Percentiles rank a stretch among this genome's conserved stretches.
These are phyloP conservation scores for Ormyrus labotus DNA, from an alignment of 2,888 invertebrate genomes.

Conservation along the genomic window DNA sequence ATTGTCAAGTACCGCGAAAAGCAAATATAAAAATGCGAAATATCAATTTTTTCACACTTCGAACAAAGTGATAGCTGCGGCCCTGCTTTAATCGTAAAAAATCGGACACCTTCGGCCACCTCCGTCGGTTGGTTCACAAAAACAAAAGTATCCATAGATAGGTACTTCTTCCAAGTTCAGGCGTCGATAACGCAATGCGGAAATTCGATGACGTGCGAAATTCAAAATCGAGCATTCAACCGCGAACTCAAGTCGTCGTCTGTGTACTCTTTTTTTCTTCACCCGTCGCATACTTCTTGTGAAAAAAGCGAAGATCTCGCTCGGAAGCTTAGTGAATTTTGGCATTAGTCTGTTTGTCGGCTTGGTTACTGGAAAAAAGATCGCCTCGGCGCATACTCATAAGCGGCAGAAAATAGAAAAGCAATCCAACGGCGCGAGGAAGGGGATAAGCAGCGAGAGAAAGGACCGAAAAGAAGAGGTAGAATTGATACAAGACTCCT, in stretches of 20 bases:
- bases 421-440: slow-evolving; percentile 1
- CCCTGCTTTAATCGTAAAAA: slow-evolving; percentile 13
- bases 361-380: slow-evolving; percentile 51
- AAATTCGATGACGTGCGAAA: slow-evolving; percentile 8
- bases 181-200: background rate
- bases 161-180: background rate
- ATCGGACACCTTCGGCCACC: background rate
- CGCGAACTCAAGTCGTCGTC: background rate
- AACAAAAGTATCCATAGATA: background rate
- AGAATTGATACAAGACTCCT: too few relatives aligned
- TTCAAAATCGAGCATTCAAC: background rate
- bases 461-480: background rate
- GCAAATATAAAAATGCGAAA: too few relatives aligned
- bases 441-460: background rate
- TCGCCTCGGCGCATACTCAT: background rate
- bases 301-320: slow-evolving; percentile 43
- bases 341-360: slow-evolving; percentile 47
- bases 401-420: slow-evolving; percentile 31
- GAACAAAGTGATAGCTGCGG: background rate
- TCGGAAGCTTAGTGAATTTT: slow-evolving; percentile 46
- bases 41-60: too few relatives aligned
- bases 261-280: background rate
- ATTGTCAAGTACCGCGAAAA: too few relatives aligned
- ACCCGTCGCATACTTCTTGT: background rate
- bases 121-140: background rate